Percentiles rank a stretch among this genome's conserved stretches.
phyloP scores from a whole-genome alignment of 2,797 vertebrate species.

The Gobionotothen gibberifrons region DNA sequence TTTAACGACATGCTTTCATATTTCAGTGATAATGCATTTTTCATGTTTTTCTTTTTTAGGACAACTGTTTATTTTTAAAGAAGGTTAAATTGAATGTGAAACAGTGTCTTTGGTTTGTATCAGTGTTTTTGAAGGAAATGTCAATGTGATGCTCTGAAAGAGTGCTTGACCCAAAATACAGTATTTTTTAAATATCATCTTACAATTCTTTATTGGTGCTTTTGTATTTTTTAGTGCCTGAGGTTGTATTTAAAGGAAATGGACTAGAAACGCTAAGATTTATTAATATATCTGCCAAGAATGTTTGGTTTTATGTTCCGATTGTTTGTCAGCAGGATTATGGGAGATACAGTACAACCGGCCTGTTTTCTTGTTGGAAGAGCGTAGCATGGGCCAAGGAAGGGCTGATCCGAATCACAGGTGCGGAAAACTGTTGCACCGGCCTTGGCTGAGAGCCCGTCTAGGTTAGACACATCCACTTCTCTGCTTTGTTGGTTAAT shows the following conservation, averaged over 20 bases:
- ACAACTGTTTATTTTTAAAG: slow-evolving; percentile 7
- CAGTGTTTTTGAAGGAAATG: slow-evolving; percentile 53
- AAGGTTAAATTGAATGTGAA: slow-evolving; percentile 44
- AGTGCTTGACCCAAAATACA: slow-evolving; percentile 45
- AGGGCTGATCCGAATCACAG: too few relatives aligned
- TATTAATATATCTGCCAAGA: too few relatives aligned
- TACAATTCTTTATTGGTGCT: not conserved
- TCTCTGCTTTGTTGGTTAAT: not conserved
- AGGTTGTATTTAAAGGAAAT: too few relatives aligned
- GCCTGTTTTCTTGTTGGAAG: too few relatives aligned
- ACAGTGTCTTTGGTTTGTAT: slow-evolving; percentile 1
- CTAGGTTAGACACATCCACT: not conserved
- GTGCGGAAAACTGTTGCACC: too few relatives aligned
- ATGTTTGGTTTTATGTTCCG: too few relatives aligned
- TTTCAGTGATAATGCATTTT: slow-evolving; percentile 22
- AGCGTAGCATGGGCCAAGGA: too few relatives aligned
- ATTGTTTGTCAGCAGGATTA: too few relatives aligned
- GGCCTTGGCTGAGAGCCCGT: too few relatives aligned
- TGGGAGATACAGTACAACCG: too few relatives aligned
- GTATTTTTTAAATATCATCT: slow-evolving; percentile 58
- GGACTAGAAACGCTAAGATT: not conserved
- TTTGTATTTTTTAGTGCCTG: not conserved
- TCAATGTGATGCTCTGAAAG: slow-evolving; percentile 44
- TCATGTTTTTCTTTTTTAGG: not conserved
- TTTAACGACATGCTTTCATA: not conserved